Evolutionary conservation across 2,888 invertebrate species (phyloP).

Genomic region (Drosophila multiciliata): DNA sequence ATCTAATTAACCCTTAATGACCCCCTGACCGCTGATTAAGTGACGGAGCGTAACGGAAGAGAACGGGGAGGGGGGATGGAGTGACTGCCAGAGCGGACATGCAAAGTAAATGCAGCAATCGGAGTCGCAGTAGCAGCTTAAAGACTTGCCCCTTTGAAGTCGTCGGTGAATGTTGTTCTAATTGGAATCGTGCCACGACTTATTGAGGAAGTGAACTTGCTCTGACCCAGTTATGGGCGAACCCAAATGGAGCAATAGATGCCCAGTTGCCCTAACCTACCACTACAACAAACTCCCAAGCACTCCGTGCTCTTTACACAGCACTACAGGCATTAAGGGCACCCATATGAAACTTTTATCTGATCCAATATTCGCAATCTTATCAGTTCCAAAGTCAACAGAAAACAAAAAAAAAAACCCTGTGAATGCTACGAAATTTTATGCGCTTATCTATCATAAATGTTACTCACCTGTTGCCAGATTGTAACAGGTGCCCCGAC

Average conservation of each 20-base stretch:
- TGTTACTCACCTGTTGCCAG: constrained; percentile 69
- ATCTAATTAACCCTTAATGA: constrained; percentile 82
- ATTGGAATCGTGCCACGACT: constrained; percentile 54
- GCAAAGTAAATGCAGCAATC: constrained; percentile 67
- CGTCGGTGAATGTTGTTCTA: constrained; percentile 33
- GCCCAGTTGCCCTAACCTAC: constrained; percentile 77
- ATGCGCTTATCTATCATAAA: constrained; percentile 58
- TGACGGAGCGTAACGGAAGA: constrained; percentile 29
- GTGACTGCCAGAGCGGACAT: constrained; percentile 53
- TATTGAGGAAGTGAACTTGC: constrained; percentile 74
- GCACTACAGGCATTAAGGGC: not conserved
- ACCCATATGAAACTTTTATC: constrained; percentile 29
- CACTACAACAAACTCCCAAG: constrained; percentile 26
- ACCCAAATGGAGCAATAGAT: constrained; percentile 41
- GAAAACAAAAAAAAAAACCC: constrained; percentile 16
- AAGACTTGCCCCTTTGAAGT: constrained; percentile 57
- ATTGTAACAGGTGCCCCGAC: constrained; percentile 70
- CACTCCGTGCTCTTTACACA: not conserved
- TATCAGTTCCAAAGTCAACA: constrained; percentile 67
- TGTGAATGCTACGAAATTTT: constrained; percentile 36
- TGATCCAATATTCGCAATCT: constrained; percentile 54
- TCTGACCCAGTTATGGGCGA: constrained; percentile 65
- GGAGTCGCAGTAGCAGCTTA: constrained; percentile 4
- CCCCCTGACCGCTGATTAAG: constrained; percentile 79
- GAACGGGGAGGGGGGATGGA: not conserved